Evolutionary conservation across 2,113 vertebrate genomes (phyloP).

Genomic region (Antechinus stuartii): DNA sequence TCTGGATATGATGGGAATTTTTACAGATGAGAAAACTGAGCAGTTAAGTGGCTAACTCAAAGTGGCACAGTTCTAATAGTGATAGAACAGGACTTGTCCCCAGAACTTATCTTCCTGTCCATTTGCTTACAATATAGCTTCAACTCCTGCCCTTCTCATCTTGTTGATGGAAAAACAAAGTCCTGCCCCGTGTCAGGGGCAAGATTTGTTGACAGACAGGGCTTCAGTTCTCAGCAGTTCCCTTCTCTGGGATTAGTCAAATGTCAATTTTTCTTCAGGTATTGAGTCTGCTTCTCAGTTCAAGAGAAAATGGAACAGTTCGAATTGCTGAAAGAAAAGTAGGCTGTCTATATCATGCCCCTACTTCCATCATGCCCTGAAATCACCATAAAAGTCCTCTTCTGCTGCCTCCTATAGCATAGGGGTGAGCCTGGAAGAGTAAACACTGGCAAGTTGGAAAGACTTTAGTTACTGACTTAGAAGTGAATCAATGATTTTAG

Average conservation of each 20-base stretch:
- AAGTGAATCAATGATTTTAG: not conserved
- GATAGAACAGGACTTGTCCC: conserved; percentile 2
- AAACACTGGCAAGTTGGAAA: not conserved
- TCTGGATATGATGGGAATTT: not conserved
- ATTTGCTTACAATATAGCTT: not conserved
- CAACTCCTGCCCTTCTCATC: not conserved
- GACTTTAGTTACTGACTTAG: not conserved
- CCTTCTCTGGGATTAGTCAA: not conserved
- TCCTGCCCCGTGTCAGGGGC: not conserved
- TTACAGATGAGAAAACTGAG: conserved; percentile 1
- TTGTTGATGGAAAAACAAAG: not conserved
- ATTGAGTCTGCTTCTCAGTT: not conserved
- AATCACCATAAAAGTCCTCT: not conserved
- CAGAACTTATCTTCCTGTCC: not conserved
- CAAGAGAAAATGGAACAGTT: not conserved
- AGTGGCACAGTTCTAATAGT: not conserved
- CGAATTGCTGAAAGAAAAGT: not conserved
- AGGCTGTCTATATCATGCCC: not conserved
- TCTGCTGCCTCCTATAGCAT: not conserved
- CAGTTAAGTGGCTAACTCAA: not conserved
- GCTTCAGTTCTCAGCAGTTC: not conserved
- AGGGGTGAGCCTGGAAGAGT: not conserved
- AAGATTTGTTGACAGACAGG: not conserved
- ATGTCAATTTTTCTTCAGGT: not conserved
- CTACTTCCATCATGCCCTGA: not conserved